Conservation (phyloP, 2,888 invertebrate species). For the Taphrorychus bicolor region DNA sequence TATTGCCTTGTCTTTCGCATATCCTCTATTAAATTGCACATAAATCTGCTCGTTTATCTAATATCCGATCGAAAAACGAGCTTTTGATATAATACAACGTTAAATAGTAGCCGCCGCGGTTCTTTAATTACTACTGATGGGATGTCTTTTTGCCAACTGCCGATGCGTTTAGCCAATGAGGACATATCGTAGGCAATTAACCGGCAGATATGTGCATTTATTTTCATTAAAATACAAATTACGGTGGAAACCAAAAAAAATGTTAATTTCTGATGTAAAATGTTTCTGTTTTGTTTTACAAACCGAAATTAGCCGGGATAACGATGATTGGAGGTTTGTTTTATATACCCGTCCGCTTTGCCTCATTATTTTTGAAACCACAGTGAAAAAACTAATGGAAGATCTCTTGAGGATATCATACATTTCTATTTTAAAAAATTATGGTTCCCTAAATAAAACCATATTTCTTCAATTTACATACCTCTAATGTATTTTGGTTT, state of each 20-base stretch:
- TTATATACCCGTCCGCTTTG: no score
- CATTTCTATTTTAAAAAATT: no score
- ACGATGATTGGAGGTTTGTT: no score
- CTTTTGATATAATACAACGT: slow-evolving; percentile 20
- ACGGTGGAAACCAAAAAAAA: neutral
- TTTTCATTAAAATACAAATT: slow-evolving; percentile 2
- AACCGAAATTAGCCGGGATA: no score
- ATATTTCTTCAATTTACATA: no score
- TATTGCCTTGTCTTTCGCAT: slow-evolving; percentile 13
- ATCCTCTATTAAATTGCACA: slow-evolving; percentile 19
- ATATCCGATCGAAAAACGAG: slow-evolving; percentile 23
- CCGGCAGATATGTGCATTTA: neutral
- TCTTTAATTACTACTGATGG: slow-evolving; percentile 21
- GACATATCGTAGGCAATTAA: slow-evolving; percentile 3
- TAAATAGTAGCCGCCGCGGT: slow-evolving; percentile 17
- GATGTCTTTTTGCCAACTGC: slow-evolving; percentile 9
- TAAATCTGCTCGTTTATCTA: slow-evolving; percentile 18
- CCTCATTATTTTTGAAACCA: no score
- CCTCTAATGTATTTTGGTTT: no score
- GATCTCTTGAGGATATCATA: no score
- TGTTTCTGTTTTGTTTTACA: no score
- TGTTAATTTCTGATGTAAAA: neutral
- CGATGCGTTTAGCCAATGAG: neutral
- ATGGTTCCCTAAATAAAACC: no score
- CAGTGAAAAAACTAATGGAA: no score